Base-by-base conservation (phyloP, 1,140 invertebrate genomes). In the Danaus plexippus region DNA sequence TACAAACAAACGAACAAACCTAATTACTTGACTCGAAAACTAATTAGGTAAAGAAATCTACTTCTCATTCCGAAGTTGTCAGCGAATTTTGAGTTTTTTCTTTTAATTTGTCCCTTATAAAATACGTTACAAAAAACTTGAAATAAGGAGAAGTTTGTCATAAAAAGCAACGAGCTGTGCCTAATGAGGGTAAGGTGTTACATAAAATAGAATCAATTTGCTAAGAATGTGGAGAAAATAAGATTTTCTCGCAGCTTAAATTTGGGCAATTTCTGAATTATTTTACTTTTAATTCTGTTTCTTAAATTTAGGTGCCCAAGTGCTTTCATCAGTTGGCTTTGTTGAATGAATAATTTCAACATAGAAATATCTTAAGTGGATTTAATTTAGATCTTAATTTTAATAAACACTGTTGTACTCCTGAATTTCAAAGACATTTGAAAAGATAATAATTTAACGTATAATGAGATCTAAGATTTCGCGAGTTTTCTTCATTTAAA, bases 1-100 rank as follows among this genome's bases (percentile, higher is more conserved):
- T 59, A 59, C 12, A 67, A 48, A 59, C 50, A 63, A 62, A 71
- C 65, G 73, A 75, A 68, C 65, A 70, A 66, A 64, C 59, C 64
- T 71, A 72, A 76, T 73, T 73, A 56, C 50, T 55, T 67, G 63
- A 71, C 62, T 61, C 47, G 45, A 58, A 70, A 76, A 65, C 64
- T 70, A 67, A 73, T 76, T 73, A 73, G 66, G 54, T 58, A 72
- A 61, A 55, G 59, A 61, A 76, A 69, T 67, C 64, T 57, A 66
- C 67, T 68, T 64, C 54, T 61, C 60, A 61, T 71, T 72, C 64
- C 49, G 13, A 44, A 43, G 60, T 61, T 53, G 65, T 61, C 58
- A 64, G 55, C 47, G 18, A 48, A 54, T 54, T 55, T 40, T 47
- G 45, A 18, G 18, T 47, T 55, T 60, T 54, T 71, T 68, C 67